A percentile compares a stretch with the other conserved stretches of the same genome.
phyloP scores from a whole-genome alignment of 1,140 invertebrate genomes.

The Drosophila punjabiensis region DNA sequence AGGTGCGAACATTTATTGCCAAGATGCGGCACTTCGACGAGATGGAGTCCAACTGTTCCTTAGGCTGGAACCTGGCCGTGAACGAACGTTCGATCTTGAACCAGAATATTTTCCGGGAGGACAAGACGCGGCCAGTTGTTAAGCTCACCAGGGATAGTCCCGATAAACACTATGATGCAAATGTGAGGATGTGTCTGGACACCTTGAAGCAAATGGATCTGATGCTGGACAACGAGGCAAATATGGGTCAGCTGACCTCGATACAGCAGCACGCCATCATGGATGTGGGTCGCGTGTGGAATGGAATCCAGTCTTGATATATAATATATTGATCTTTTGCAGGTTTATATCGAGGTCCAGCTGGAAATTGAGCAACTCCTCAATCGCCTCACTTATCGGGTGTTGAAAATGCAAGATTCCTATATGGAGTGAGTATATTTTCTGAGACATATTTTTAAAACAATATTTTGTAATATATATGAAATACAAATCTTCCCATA shows the following conservation, averaged over 20 bases:
- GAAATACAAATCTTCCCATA: neutral
- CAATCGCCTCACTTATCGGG: conserved; percentile 69
- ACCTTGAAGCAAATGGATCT: conserved; percentile 50
- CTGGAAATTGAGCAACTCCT: conserved; percentile 48
- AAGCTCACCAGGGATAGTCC: conserved; percentile 24
- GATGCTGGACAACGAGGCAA: conserved; percentile 57
- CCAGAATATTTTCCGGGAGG: conserved; percentile 60
- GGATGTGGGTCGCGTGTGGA: conserved; percentile 20
- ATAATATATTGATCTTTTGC: neutral
- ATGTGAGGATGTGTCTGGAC: conserved; percentile 46
- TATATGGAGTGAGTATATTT: conserved; percentile 69
- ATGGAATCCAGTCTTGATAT: neutral
- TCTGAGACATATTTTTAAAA: neutral
- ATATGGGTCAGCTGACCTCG: conserved; percentile 37
- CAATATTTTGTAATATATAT: neutral
- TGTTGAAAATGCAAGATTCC: conserved; percentile 61
- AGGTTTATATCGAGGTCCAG: conserved; percentile 53
- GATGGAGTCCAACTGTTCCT: conserved; percentile 8
- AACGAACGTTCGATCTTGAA: conserved; percentile 62
- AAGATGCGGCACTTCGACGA: conserved; percentile 50
- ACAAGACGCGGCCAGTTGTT: conserved; percentile 25
- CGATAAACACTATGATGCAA: conserved; percentile 37
- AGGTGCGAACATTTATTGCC: conserved; percentile 62
- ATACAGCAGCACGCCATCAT: conserved; percentile 40
- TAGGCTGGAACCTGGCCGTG: conserved; percentile 68